phyloP scores from a whole-genome alignment of 2,888 invertebrate genomes.

The Tortricodes alternella region DNA sequence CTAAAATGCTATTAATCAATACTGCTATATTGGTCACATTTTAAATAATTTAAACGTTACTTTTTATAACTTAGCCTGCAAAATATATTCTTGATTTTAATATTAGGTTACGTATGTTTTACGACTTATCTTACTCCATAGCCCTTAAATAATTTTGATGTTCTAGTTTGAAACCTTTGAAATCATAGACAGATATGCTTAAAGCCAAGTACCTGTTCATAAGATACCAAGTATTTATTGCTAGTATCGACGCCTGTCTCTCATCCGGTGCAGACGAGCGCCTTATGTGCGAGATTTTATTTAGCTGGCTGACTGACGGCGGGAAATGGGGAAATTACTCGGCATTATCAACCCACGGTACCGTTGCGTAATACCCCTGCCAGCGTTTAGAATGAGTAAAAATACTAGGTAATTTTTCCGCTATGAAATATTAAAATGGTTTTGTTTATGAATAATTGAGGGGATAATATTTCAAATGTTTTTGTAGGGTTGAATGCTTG shows the following conservation, averaged over 20 bases:
- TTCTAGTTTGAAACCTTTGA: too few relatives aligned
- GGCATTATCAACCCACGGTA: slow-evolving; percentile 1
- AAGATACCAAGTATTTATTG: slow-evolving; percentile 1
- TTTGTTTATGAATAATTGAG: background rate
- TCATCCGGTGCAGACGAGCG: slow-evolving; percentile 22
- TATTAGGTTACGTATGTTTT: too few relatives aligned
- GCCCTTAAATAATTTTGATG: too few relatives aligned
- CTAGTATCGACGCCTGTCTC: background rate
- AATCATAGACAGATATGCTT: too few relatives aligned
- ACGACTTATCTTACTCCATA: too few relatives aligned
- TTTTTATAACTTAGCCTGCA: background rate
- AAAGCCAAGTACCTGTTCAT: too few relatives aligned
- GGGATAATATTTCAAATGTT: background rate
- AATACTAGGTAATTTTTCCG: slow-evolving; percentile 3
- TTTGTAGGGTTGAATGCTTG: background rate
- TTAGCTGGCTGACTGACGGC: slow-evolving; percentile 14
- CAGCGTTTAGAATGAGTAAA: background rate
- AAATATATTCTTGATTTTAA: background rate
- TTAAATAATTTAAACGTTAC: background rate
- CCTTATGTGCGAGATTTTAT: slow-evolving; percentile 23
- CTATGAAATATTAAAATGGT: slow-evolving; percentile 4
- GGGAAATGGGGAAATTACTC: slow-evolving; percentile 4
- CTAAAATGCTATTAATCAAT: too few relatives aligned
- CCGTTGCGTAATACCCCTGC: background rate
- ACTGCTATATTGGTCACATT: background rate